These are phyloP conservation scores for Drosophila colorata DNA, from an alignment of 2,888 invertebrate species.

Conservation along the genomic window DNA sequence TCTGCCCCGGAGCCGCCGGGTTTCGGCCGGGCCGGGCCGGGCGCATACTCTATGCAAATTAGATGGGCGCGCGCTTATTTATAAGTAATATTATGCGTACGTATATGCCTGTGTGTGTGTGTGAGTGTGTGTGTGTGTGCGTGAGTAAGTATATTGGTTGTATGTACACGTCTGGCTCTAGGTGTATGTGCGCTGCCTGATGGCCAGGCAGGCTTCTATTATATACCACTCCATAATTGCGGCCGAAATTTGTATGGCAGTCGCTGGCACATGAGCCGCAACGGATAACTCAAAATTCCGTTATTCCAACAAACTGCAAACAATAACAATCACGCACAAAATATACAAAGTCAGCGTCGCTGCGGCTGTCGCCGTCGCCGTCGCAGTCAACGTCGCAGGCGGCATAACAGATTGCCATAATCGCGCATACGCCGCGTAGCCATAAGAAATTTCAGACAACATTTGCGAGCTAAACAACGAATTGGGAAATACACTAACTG, in stretches of 20 bases:
- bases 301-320: slow-evolving; percentile 71
- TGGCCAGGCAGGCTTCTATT: slow-evolving; percentile 39
- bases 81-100: slow-evolving; percentile 74
- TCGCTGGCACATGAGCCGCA: slow-evolving; percentile 73
- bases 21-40: slow-evolving; percentile 25
- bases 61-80: slow-evolving; percentile 79
- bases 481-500: slow-evolving; percentile 21
- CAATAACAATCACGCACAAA: slow-evolving; percentile 79
- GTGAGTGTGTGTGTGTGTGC: slow-evolving; percentile 15
- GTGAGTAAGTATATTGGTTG: slow-evolving; percentile 2
- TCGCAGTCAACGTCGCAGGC: slow-evolving; percentile 4
- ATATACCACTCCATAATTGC: slow-evolving; percentile 63
- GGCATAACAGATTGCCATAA: slow-evolving; percentile 60
- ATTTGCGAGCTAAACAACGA: slow-evolving; percentile 5
- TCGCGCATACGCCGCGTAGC: slow-evolving; percentile 69
- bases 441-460: slow-evolving; percentile 1
- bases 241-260: slow-evolving; percentile 62
- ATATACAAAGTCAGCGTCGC: slow-evolving; percentile 39
- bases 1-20: slow-evolving; percentile 63
- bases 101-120: slow-evolving; percentile 18
- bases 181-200: slow-evolving; percentile 16
- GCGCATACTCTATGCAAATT: slow-evolving; percentile 69
- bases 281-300: slow-evolving; percentile 63
- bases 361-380: slow-evolving; percentile 6
- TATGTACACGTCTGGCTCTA: neutral